A percentile compares a stretch with the other conserved stretches of the same genome.
Evolutionary conservation across 2,888 invertebrate genomes (phyloP).

Genomic region (Platerodrilus igneus): DNA sequence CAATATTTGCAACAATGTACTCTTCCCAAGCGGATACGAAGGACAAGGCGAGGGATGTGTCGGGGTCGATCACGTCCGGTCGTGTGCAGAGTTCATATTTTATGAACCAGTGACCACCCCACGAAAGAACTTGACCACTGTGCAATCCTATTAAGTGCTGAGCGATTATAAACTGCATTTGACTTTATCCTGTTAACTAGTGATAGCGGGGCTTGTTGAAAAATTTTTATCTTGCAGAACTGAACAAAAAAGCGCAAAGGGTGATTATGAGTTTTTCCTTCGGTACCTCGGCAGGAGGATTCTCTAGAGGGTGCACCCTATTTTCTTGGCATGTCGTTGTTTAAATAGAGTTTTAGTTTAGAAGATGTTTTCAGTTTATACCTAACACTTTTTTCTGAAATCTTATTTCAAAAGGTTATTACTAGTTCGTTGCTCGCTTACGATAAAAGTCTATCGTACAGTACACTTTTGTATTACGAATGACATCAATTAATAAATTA

Average conservation of each 20-base stretch:
- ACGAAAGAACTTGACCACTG: conserved; percentile 14
- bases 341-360: conserved; percentile 40
- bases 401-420: no score
- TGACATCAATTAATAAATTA: no score
- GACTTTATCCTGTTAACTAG: no score
- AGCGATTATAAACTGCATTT: neutral
- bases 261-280: conserved; percentile 21
- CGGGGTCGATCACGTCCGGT: conserved; percentile 34
- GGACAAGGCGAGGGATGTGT: conserved; percentile 37
- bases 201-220: neutral
- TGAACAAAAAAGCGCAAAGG: conserved; percentile 13
- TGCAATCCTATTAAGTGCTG: conserved; percentile 17
- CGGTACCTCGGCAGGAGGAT: conserved; percentile 15
- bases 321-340: conserved; percentile 36
- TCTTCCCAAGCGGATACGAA: conserved; percentile 38
- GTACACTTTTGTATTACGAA: no score
- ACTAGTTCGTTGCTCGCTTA: no score
- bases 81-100: conserved; percentile 43
- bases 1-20: conserved; percentile 33
- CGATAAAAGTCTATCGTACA: no score
- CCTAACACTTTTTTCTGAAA: no score
- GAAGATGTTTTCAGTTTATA: conserved; percentile 38
- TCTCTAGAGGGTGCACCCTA: conserved; percentile 26
- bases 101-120: conserved; percentile 38
- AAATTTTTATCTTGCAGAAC: conserved; percentile 9